A percentile compares a stretch with the other conserved stretches of the same genome.
These are phyloP conservation scores for Catocala nupta DNA, from an alignment of 2,888 invertebrate species.

Conservation along the genomic window DNA sequence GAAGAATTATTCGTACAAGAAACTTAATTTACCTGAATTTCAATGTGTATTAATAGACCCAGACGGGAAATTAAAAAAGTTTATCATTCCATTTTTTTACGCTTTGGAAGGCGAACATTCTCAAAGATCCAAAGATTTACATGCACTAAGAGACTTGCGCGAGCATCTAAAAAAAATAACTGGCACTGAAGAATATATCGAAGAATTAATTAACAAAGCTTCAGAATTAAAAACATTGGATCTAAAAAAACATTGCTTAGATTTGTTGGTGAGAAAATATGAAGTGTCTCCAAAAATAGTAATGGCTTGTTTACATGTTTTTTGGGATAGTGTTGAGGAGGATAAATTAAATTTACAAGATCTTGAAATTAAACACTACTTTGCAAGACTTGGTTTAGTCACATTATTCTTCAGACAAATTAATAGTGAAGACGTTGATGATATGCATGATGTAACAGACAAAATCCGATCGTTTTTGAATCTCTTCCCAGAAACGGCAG, in stretches of 20 bases:
- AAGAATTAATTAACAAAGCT: slow-evolving; percentile 87
- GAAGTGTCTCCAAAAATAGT: slow-evolving; percentile 89
- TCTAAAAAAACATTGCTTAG: slow-evolving; percentile 90
- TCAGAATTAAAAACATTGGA: slow-evolving; percentile 91
- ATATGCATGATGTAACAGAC: slow-evolving; percentile 65
- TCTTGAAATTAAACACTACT: slow-evolving; percentile 67
- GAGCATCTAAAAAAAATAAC: slow-evolving; percentile 88
- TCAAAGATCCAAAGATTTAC: slow-evolving; percentile 94
- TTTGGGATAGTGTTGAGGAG: slow-evolving; percentile 73
- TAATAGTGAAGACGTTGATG: slow-evolving; percentile 67
- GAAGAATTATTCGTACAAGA: slow-evolving; percentile 84
- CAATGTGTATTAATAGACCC: slow-evolving; percentile 94
- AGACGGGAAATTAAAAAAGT: slow-evolving; percentile 93
- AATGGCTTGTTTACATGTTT: slow-evolving; percentile 80
- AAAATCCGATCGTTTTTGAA: slow-evolving; percentile 61
- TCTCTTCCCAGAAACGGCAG: slow-evolving; percentile 47
- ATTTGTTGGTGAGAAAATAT: slow-evolving; percentile 90
- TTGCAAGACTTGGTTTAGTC: slow-evolving; percentile 69
- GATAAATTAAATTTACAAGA: slow-evolving; percentile 56
- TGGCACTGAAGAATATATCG: slow-evolving; percentile 80
- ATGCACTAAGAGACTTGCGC: slow-evolving; percentile 92
- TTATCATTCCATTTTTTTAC: slow-evolving; percentile 96
- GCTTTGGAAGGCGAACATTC: slow-evolving; percentile 96
- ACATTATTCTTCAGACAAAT: slow-evolving; percentile 75
- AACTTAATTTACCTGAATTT: slow-evolving; percentile 88